Evolutionary conservation across 2,113 vertebrate genomes (phyloP), one percentile per base, ranked within the genome.

Genomic region (Aramus guarauna): DNA sequence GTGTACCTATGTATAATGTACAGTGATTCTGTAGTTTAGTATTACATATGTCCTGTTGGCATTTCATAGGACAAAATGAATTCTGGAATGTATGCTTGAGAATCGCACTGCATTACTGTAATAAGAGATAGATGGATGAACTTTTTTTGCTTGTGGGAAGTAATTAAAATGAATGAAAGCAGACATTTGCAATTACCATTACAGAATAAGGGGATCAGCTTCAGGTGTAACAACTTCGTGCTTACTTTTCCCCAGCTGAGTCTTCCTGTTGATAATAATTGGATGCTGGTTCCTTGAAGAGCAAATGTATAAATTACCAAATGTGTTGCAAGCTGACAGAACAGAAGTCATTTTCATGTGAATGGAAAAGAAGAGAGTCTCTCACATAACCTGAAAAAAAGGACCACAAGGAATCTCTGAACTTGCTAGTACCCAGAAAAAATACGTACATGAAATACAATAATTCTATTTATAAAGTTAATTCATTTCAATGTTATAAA

Each of bases 91-190:
- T 6, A 41, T 26, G 7, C 9, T 71, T 39, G 15, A 90, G 27
- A 53, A 58, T 11, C 71, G 58, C 8, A 53, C 11, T 26, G 8
- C 9, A 53, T 86, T 85, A 53, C 19, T 2, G 1, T 37, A 84
- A 37, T 55, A 79, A 90, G 3, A 59, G 29, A 16, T 62, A 76
- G 21, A 13, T 58, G 26, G 37, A 69, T 73, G 10, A 18, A 48
- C 1, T 56, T 36, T 68, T 68, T 86, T 82, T 77, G 6, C 74
- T n/a, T 74, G 12, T 71, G 27, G 47, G 50, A 88, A 67, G 4
- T 74, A 88, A 96, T 90, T 95, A 95, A 92, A 95, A 93, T 91
- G 64, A 92, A 78, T 92, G 45, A 96, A 93, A 75, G 27, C 30
- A 67, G 45, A 47, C 30, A 81, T 92, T 83, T 91, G 47, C 41